These are phyloP conservation scores for Megalopta genalis DNA, from an alignment of 1,140 invertebrate species.

Conservation along the genomic window DNA sequence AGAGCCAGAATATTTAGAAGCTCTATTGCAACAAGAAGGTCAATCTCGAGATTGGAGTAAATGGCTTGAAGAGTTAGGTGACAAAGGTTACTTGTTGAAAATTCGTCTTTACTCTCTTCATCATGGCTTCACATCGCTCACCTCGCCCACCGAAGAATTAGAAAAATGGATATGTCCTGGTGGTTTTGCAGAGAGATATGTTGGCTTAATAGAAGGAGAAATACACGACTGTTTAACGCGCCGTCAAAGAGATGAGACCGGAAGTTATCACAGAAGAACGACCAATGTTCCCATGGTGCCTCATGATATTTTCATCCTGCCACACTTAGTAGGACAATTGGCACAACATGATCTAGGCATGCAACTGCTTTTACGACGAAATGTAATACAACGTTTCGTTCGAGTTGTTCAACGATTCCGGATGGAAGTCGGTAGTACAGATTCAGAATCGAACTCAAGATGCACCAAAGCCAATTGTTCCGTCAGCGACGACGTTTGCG, in stretches of 20 bases:
- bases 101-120: conserved; percentile 90
- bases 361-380: conserved; percentile 81
- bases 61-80: conserved; percentile 87
- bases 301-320: conserved; percentile 86
- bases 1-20: conserved; percentile 90
- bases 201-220: conserved; percentile 91
- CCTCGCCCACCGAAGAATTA: conserved; percentile 73
- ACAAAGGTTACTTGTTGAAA: conserved; percentile 90
- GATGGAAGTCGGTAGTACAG: conserved; percentile 64
- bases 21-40: conserved; percentile 80
- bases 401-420: conserved; percentile 72
- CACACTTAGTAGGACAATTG: conserved; percentile 94
- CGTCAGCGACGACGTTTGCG: conserved; percentile 63
- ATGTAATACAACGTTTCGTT: conserved; percentile 74
- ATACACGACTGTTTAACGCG: conserved; percentile 93
- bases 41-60: conserved; percentile 66
- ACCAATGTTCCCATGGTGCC: conserved; percentile 72
- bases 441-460: conserved; percentile 54
- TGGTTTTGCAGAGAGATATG: conserved; percentile 85
- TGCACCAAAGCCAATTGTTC: conserved; percentile 58
- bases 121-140: conserved; percentile 82
- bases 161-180: conserved; percentile 76
- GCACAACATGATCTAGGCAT: conserved; percentile 88
- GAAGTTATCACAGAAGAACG: conserved; percentile 85
- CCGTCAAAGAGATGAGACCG: conserved; percentile 90